phyloP scores from a whole-genome alignment of 2,797 vertebrate genomes.

The Microcaecilia unicolor region DNA sequence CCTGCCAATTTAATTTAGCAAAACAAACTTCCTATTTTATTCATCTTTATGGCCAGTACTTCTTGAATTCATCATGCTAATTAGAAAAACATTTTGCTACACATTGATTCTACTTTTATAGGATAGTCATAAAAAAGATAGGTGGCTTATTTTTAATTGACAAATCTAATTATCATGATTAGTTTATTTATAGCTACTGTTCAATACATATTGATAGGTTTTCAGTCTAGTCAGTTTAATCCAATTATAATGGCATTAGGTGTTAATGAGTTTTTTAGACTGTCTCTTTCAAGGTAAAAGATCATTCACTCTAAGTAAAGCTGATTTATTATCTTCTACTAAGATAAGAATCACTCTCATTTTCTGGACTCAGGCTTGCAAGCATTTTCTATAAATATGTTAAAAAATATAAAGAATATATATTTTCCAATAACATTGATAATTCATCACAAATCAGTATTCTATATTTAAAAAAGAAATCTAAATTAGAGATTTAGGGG shows the following conservation, averaged over 20 bases:
- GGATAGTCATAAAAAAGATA: conserved; percentile 25
- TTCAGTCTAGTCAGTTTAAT: conserved; percentile 29
- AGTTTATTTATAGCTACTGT: conserved; percentile 34
- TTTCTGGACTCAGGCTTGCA: too few species aligned
- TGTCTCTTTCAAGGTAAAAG: conserved; percentile 18
- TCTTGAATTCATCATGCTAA: conserved; percentile 14
- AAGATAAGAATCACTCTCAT: too few species aligned
- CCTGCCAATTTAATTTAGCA: not conserved
- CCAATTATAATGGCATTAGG: conserved; percentile 30
- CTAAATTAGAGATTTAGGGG: too few species aligned
- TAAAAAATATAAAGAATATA: too few species aligned
- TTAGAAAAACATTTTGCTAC: conserved; percentile 21
- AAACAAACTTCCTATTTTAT: not conserved
- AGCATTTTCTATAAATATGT: too few species aligned
- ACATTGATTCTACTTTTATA: conserved; percentile 26
- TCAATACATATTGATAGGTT: conserved; percentile 43
- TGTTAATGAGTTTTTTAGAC: conserved; percentile 40
- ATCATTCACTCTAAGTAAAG: too few species aligned
- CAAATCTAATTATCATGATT: conserved; percentile 38
- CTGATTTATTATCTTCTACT: too few species aligned
- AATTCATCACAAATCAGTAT: too few species aligned
- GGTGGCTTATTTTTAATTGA: conserved; percentile 27
- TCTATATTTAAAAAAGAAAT: too few species aligned
- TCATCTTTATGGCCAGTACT: not conserved
- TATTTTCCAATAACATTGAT: too few species aligned